These are phyloP conservation scores for Conopomorpha cramerella DNA, from an alignment of 1,140 invertebrate genomes.

Conservation along the genomic window DNA sequence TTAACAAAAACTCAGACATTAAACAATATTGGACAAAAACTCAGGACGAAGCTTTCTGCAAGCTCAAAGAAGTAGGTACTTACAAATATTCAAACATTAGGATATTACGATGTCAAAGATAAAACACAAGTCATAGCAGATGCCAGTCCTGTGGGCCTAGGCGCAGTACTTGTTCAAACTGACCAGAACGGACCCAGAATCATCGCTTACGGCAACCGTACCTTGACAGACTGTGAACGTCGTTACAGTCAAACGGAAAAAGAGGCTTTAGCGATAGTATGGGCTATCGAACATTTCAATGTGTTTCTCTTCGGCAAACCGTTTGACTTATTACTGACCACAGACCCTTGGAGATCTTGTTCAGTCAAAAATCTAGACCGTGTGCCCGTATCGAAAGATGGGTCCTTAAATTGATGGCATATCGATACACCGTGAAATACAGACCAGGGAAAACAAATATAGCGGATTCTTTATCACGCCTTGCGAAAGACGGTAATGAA, in stretches of 20 bases:
- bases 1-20: slow-evolving; percentile 1
- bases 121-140: slow-evolving; percentile 26
- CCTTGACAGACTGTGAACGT: slow-evolving; percentile 9
- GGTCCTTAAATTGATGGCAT: slow-evolving; percentile 2
- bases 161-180: slow-evolving; percentile 16
- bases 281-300: slow-evolving; percentile 9
- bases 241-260: slow-evolving; percentile 16
- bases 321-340: slow-evolving; percentile 21
- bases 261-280: slow-evolving; percentile 14
- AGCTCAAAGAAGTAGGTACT: neutral
- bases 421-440: slow-evolving; percentile 1
- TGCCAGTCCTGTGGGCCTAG: slow-evolving; percentile 34
- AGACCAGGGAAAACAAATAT: slow-evolving; percentile 4
- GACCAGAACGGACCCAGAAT: slow-evolving; percentile 4
- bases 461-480: slow-evolving; percentile 3
- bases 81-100: slow-evolving; percentile 1
- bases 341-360: slow-evolving; percentile 14
- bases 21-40: neutral
- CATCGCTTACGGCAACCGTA: slow-evolving; percentile 8
- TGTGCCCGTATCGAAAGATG: slow-evolving; percentile 15
- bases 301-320: slow-evolving; percentile 8
- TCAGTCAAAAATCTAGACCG: slow-evolving; percentile 9
- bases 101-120: slow-evolving; percentile 7
- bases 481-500: neutral
- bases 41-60: neutral